Evolutionary conservation across 2,888 invertebrate genomes (phyloP).

Genomic region (Drosophila yooni): DNA sequence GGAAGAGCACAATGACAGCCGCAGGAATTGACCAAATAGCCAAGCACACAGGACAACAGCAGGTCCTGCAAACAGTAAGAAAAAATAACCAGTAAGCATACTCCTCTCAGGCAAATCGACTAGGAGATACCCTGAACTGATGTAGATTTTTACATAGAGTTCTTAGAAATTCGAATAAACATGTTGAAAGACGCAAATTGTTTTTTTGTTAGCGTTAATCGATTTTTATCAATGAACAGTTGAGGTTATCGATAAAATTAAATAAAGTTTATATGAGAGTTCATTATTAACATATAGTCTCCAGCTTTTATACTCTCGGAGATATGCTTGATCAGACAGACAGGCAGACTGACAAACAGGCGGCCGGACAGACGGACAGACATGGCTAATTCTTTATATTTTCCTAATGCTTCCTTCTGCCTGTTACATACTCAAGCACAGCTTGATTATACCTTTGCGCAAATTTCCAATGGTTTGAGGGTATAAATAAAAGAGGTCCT

Average conservation of each 20-base stretch:
- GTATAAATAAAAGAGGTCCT: constrained; percentile 5
- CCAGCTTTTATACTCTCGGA: too few species aligned
- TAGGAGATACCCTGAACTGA: not conserved
- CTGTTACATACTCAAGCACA: not conserved
- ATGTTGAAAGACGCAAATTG: not conserved
- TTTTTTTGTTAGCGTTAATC: too few species aligned
- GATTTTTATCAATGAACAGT: not conserved
- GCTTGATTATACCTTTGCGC: not conserved
- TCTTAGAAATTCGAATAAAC: not conserved
- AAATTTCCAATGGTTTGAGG: not conserved
- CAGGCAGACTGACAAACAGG: not conserved
- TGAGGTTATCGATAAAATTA: not conserved
- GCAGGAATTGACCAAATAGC: constrained; percentile 76
- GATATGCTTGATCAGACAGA: not conserved
- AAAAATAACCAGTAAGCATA: not conserved
- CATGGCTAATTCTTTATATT: not conserved
- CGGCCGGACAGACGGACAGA: not conserved
- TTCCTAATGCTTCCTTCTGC: rapidly evolving
- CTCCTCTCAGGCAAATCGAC: not conserved
- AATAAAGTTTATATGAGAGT: not conserved
- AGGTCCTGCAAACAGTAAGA: constrained; percentile 4
- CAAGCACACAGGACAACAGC: constrained; percentile 26
- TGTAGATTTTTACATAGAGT: rapidly evolving
- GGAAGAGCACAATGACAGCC: constrained; percentile 83
- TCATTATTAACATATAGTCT: too few species aligned